Evolutionary conservation across 2,888 invertebrate genomes (phyloP).

Genomic region (Nowickia ferox): DNA sequence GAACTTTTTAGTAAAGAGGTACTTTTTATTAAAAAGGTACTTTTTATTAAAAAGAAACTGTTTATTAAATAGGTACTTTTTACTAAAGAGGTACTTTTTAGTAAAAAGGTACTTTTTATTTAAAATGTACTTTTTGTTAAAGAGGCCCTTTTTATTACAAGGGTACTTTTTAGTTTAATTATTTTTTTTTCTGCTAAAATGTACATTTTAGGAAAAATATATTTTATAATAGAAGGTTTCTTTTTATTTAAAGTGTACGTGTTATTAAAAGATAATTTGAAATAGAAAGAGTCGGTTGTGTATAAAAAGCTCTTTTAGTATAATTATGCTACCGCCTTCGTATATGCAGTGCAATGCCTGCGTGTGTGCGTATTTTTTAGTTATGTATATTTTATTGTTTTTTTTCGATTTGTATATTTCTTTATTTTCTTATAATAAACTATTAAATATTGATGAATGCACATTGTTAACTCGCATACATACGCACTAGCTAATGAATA

Average conservation of each 20-base stretch:
- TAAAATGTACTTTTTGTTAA: no score
- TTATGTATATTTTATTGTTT: slow-evolving; percentile 42
- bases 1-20: no score
- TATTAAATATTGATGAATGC: slow-evolving; percentile 75
- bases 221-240: no score
- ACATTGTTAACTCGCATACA: slow-evolving; percentile 47
- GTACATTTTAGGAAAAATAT: no score
- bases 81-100: no score
- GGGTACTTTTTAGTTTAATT: no score
- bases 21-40: no score
- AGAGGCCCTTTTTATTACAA: no score
- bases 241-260: not conserved
- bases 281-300: not conserved
- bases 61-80: no score
- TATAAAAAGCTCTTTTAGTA: not conserved
- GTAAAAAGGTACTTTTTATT: no score
- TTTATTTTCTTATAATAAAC: slow-evolving; percentile 73
- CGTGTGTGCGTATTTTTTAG: slow-evolving; percentile 21
- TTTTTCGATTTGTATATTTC: slow-evolving; percentile 57
- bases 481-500: not conserved
- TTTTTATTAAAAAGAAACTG: no score
- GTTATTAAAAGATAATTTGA: not conserved
- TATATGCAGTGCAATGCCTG: not conserved
- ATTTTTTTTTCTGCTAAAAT: no score
- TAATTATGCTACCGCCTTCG: not conserved